Conservation (phyloP, 1,140 invertebrate species). For the Phenacoccus solenopsis region DNA sequence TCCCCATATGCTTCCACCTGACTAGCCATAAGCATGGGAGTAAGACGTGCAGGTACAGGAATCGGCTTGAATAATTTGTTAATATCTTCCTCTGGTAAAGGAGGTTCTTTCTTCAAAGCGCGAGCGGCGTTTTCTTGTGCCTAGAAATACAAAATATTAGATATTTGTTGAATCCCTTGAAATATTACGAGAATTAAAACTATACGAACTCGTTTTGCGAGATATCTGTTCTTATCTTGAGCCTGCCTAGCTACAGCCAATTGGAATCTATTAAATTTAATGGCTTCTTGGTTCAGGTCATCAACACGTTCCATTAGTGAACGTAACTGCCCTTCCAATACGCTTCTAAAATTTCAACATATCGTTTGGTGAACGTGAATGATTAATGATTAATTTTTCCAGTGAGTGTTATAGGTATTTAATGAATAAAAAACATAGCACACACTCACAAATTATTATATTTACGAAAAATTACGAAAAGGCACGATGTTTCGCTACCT, state of each 20-base stretch:
- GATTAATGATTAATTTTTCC: neutral
- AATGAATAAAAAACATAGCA: no score
- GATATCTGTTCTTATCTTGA: constrained; percentile 78
- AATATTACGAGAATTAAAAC: neutral
- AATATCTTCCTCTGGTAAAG: constrained; percentile 89
- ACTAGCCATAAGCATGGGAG: constrained; percentile 87
- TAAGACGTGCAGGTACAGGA: constrained; percentile 75
- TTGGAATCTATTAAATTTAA: constrained; percentile 92
- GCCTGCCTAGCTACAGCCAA: constrained; percentile 72
- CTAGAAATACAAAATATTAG: constrained; percentile 33
- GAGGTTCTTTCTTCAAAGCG: constrained; percentile 74
- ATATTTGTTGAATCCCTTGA: neutral
- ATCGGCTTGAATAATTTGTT: constrained; percentile 88
- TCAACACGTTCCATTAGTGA: constrained; percentile 93
- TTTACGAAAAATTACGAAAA: neutral
- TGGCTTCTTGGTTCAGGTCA: constrained; percentile 90
- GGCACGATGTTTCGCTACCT: no score
- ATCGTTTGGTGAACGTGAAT: neutral
- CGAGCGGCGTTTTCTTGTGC: constrained; percentile 82
- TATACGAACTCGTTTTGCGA: constrained; percentile 57
- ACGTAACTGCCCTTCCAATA: constrained; percentile 86
- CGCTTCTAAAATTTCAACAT: constrained; percentile 37
- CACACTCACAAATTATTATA: neutral
- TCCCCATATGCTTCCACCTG: constrained; percentile 90
- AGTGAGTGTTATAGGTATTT: no score